A percentile compares a stretch with the other conserved stretches of the same genome.
Evolutionary conservation across 1,140 invertebrate genomes (phyloP).

Genomic region (Lordiphosa clarofinis): DNA sequence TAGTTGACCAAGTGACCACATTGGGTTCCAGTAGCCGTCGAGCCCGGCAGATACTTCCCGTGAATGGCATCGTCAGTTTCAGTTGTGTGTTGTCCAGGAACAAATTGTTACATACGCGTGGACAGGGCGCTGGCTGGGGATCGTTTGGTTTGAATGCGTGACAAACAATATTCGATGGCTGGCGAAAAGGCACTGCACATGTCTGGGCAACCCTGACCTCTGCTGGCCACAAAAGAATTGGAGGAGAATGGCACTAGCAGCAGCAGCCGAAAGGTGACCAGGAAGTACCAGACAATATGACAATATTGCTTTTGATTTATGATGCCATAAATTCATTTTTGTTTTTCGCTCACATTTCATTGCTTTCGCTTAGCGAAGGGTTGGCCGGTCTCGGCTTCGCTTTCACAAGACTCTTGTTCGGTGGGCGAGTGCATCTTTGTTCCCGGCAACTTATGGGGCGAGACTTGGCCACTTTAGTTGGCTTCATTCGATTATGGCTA

Average conservation of each 20-base stretch:
- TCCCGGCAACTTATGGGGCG: conserved; percentile 1
- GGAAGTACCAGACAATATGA: conserved; percentile 51
- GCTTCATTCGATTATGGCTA: conserved; percentile 18
- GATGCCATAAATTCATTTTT: conserved; percentile 63
- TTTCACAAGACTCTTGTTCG: no score
- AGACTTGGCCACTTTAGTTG: conserved; percentile 14
- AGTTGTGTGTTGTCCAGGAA: background rate
- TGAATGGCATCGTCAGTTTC: background rate
- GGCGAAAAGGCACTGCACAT: conserved; percentile 1
- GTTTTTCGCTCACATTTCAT: conserved; percentile 44
- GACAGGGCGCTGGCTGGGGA: conserved; percentile 1
- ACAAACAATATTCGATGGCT: conserved; percentile 18
- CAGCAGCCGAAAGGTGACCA: conserved; percentile 27
- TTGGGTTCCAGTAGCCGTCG: background rate
- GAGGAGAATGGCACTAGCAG: background rate
- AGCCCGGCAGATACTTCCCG: background rate
- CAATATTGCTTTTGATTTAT: conserved; percentile 70
- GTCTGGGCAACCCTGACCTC: conserved; percentile 8
- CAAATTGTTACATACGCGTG: conserved; percentile 12
- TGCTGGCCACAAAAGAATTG: conserved; percentile 17
- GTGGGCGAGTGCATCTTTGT: conserved; percentile 16
- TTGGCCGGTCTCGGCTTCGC: background rate
- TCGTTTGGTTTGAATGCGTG: conserved; percentile 18
- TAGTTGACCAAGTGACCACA: conserved; percentile 4
- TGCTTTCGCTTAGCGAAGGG: conserved; percentile 12